Conservation (phyloP, 2,888 invertebrate genomes). For the Argyresthia goedartella region DNA sequence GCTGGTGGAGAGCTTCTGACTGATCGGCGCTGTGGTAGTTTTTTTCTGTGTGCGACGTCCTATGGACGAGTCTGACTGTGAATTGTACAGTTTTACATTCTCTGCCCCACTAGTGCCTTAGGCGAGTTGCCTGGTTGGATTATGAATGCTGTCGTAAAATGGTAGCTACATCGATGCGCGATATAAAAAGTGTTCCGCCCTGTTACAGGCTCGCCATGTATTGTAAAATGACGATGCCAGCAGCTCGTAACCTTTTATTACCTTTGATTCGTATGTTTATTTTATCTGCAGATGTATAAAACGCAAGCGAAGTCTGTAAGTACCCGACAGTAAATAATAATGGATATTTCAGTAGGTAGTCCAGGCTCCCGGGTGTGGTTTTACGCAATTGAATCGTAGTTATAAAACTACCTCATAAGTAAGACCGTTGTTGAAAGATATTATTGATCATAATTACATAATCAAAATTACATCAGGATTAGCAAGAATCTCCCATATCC, state of each 20-base stretch:
- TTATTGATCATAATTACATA: too few relatives aligned
- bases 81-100: too few relatives aligned
- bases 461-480: too few relatives aligned
- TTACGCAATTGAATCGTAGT: too few relatives aligned
- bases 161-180: slow-evolving; percentile 21
- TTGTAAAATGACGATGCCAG: slow-evolving; percentile 5
- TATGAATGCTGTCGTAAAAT: slow-evolving; percentile 42
- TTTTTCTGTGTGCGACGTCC: too few relatives aligned
- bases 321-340: neutral
- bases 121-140: slow-evolving; percentile 19
- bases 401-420: too few relatives aligned
- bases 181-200: slow-evolving; percentile 2
- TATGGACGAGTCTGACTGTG: too few relatives aligned
- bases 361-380: too few relatives aligned
- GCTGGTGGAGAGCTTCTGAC: slow-evolving; percentile 17
- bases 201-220: neutral
- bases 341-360: neutral
- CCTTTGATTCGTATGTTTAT: slow-evolving; percentile 3
- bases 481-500: too few relatives aligned
- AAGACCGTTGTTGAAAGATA: too few relatives aligned
- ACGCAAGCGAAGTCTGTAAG: neutral
- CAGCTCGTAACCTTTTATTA: slow-evolving; percentile 5
- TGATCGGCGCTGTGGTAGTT: slow-evolving; percentile 23
- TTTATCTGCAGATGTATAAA: neutral
- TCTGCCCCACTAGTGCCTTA: neutral